These are phyloP conservation scores for Zaprionus lineosus DNA, from an alignment of 2,888 invertebrate species.

Conservation along the genomic window DNA sequence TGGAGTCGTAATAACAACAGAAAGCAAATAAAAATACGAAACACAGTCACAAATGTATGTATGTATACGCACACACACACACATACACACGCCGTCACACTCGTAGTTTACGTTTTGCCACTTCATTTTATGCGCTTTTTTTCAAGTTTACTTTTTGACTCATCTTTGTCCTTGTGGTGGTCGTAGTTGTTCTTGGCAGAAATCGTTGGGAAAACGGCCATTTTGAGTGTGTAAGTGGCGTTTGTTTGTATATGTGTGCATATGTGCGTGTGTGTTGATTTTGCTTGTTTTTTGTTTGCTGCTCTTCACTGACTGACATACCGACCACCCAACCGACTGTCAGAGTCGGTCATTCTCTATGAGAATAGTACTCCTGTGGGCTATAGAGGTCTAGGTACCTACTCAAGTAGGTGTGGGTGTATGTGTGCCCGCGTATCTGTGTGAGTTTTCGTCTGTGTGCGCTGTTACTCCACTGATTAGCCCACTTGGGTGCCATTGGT, in stretches of 20 bases:
- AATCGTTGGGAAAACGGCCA: constrained; percentile 59
- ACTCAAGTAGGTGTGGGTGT: not conserved
- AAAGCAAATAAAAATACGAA: constrained; percentile 69
- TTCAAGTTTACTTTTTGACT: constrained; percentile 53
- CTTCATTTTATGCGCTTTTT: constrained; percentile 69
- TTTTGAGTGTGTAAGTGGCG: constrained; percentile 39
- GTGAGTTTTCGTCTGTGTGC: constrained; percentile 27
- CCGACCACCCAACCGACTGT: constrained; percentile 16
- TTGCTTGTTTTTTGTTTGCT: constrained; percentile 27
- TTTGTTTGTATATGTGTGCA: constrained; percentile 28
- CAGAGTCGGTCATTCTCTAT: constrained; percentile 14
- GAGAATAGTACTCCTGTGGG: constrained; percentile 32
- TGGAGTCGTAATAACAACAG: constrained; percentile 75
- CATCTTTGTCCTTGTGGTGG: constrained; percentile 33
- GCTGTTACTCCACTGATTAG: constrained; percentile 66
- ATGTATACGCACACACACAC: constrained; percentile 11
- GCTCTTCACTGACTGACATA: constrained; percentile 17
- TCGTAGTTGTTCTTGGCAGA: constrained; percentile 19
- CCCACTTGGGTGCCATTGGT: constrained; percentile 73
- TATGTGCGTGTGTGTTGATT: constrained; percentile 6
- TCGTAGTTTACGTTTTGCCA: constrained; percentile 74
- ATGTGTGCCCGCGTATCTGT: constrained; percentile 10
- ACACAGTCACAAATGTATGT: constrained; percentile 14
- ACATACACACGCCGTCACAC: constrained; percentile 22
- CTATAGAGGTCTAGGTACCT: constrained; percentile 15